Evolutionary conservation across 2,113 vertebrate species (phyloP), one percentile per base, ranked within the genome.

Genomic region (Eudorcas thomsonii): DNA sequence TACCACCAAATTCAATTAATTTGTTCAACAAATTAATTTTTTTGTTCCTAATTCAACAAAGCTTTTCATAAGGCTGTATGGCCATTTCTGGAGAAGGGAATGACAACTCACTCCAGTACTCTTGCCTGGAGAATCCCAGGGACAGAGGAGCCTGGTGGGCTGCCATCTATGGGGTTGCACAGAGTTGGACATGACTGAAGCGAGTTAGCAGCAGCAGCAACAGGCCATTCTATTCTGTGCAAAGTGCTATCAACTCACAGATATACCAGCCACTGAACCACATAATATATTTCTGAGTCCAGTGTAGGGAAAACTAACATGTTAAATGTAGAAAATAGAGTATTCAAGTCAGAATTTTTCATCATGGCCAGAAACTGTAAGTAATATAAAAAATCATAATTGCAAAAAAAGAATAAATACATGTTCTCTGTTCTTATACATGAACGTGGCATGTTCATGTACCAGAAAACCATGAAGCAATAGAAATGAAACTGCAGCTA

Each of bases 161-260:
- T 64, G 16, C n/a, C 0, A 0, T 71, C n/a, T 36, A 21, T 71
- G 64, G n/a, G 4, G 33, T n/a, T 2, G 0, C 17, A 71, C 33
- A 71, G n/a, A 71, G 64, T 21, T 0, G 17, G 64, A 36, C n/a
- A 36, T 0, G 9, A 36, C n/a, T 36, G 9, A 21, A 19, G 33
- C 0, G 0, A 64, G 15, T 64, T 2, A 64, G 62, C 30, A 4
- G 30, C 33, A n/a, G 33, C 60, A 64, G 62, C 62, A n/a, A 33
- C 62, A n/a, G 17, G 9, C 17, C 9, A 67, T 36, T 71, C 64
- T n/a, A 14, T 83, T 23, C 48, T 67, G 6, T 28, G 52, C 17
- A 74, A 39, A 60, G 14, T 62, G 15, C 7, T 45, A 26, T 88
- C 28, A 19, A 10, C 23, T 43, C 30, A 39, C 23, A 26, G 28